Conservation (phyloP, 2,797 vertebrate species). For the Clamator glandarius region DNA sequence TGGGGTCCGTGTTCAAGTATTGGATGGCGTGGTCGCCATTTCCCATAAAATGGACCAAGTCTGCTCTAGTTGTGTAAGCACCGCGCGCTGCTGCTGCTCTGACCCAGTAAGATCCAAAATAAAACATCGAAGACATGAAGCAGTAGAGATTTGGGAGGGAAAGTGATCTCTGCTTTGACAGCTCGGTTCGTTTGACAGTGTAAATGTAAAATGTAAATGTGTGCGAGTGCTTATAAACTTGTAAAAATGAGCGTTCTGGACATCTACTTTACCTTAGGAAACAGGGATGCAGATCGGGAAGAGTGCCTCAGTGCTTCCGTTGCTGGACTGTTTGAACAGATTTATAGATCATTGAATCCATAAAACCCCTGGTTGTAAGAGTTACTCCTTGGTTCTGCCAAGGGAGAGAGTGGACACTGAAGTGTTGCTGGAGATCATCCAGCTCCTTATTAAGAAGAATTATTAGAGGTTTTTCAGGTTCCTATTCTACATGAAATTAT, state of each 20-base stretch:
- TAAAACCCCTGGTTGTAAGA: not conserved
- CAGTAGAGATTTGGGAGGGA: rapidly evolving
- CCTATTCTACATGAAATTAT: not conserved
- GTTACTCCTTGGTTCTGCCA: not conserved
- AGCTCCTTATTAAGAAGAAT: constrained; percentile 35
- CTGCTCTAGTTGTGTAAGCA: not conserved
- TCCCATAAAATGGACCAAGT: not conserved
- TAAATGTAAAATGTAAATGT: too few species aligned
- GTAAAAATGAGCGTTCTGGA: not conserved
- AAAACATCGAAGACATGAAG: rapidly evolving
- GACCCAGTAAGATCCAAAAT: not conserved
- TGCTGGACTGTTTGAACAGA: not conserved
- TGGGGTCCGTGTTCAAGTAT: not conserved
- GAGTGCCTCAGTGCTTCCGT: not conserved
- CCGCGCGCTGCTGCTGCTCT: not conserved
- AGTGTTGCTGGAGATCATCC: not conserved
- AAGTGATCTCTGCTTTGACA: not conserved
- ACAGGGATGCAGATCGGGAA: not conserved
- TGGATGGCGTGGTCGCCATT: rapidly evolving
- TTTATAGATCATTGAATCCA: not conserved
- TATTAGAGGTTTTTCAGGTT: constrained; percentile 27
- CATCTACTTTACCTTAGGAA: not conserved
- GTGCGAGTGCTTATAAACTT: not conserved
- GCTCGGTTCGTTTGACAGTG: not conserved
- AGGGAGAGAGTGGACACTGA: not conserved